These are phyloP conservation scores for Phrynocephalus vlangalii DNA, from an alignment of 2,797 vertebrate species.

Conservation along the genomic window DNA sequence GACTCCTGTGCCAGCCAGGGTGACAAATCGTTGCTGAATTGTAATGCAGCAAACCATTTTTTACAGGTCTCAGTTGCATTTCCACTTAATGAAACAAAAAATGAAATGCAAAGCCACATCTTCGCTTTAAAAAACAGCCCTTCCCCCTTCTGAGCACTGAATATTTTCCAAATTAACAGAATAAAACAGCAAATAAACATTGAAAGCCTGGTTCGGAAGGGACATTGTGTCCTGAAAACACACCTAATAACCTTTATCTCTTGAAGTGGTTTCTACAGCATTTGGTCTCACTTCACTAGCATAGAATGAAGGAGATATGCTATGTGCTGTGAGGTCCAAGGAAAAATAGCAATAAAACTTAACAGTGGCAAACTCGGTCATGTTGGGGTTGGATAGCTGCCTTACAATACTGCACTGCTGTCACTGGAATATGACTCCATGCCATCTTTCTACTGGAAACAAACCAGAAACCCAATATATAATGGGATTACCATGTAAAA, in stretches of 20 bases:
- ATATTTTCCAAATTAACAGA: conserved; percentile 7
- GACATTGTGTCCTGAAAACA: neutral
- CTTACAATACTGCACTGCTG: neutral
- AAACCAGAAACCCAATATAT: neutral
- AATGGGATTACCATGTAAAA: too few relatives aligned
- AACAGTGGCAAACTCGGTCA: neutral
- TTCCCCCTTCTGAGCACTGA: neutral
- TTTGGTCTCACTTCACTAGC: conserved; percentile 8
- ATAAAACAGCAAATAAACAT: neutral
- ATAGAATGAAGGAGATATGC: neutral
- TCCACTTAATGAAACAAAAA: neutral
- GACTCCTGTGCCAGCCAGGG: neutral
- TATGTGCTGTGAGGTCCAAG: conserved; percentile 4
- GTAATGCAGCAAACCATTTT: neutral
- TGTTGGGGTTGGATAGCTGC: neutral
- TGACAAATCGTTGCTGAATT: too few relatives aligned
- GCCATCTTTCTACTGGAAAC: neutral
- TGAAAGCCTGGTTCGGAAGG: neutral
- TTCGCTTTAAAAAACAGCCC: neutral
- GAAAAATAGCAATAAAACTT: neutral
- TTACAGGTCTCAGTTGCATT: neutral
- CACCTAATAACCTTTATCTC: neutral
- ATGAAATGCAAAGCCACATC: neutral
- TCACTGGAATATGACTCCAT: neutral
- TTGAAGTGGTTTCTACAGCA: neutral